Percentiles rank a stretch among this genome's conserved stretches.
Conservation (phyloP, 2,797 vertebrate genomes). For the Tympanoctomys barrerae region DNA sequence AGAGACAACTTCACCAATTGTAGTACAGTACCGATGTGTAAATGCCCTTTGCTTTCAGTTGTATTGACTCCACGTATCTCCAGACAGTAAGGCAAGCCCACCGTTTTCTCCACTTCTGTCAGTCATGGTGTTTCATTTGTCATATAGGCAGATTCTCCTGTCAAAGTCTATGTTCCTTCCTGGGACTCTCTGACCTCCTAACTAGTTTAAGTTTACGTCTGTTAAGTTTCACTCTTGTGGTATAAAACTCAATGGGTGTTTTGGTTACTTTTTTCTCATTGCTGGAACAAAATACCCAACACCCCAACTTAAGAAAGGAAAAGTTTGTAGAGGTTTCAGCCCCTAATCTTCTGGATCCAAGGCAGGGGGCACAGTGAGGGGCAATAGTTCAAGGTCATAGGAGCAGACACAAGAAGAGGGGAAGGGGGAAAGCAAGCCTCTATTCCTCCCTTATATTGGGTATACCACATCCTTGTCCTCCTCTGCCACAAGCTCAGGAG, state of each 20-base stretch:
- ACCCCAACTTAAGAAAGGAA: no score
- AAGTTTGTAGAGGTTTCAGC: no score
- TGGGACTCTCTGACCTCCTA: not conserved
- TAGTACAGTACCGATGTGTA: not conserved
- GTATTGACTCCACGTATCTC: not conserved
- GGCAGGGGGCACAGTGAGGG: no score
- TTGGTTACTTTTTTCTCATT: no score
- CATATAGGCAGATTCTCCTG: not conserved
- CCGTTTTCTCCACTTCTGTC: not conserved
- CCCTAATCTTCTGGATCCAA: no score
- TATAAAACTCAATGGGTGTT: not conserved
- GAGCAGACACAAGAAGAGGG: no score
- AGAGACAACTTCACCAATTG: not conserved
- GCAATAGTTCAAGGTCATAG: no score
- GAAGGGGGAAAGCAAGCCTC: no score
- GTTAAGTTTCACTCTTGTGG: not conserved
- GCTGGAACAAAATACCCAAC: no score
- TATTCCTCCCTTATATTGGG: no score
- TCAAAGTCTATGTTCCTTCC: not conserved
- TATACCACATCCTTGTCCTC: no score
- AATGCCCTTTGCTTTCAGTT: not conserved
- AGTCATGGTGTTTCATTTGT: not conserved
- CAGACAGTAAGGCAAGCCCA: not conserved
- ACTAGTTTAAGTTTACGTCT: not conserved
- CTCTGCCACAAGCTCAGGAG: no score